A percentile compares a stretch with the other conserved stretches of the same genome.
These are phyloP conservation scores for Novumbra hubbsi DNA, from an alignment of 2,797 vertebrate species.

Conservation along the genomic window DNA sequence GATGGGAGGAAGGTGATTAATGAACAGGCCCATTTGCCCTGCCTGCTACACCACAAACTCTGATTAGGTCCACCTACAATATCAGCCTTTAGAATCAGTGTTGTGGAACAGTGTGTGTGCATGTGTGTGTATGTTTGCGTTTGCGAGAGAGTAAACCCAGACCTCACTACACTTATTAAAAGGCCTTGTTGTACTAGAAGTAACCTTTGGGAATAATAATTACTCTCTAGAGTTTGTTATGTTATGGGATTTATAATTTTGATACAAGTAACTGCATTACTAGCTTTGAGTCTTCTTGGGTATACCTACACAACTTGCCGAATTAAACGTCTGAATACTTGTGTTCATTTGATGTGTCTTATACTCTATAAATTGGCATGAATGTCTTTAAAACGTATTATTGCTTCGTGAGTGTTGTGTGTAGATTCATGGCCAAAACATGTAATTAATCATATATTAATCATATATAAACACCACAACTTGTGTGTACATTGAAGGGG, in stretches of 20 bases:
- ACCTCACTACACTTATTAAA: constrained; percentile 22
- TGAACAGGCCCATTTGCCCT: neutral
- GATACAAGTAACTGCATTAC: neutral
- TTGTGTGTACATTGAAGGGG: too few relatives aligned
- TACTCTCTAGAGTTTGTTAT: neutral
- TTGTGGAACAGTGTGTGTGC: neutral
- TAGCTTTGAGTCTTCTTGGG: too few relatives aligned
- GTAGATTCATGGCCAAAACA: too few relatives aligned
- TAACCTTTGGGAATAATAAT: neutral
- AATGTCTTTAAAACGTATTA: too few relatives aligned
- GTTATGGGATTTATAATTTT: neutral
- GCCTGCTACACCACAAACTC: neutral
- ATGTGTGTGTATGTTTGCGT: too few relatives aligned
- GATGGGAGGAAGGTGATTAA: neutral
- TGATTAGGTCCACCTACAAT: constrained; percentile 9
- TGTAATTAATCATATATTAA: too few relatives aligned
- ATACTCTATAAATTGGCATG: too few relatives aligned
- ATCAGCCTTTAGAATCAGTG: constrained; percentile 4
- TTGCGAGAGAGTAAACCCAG: neutral
- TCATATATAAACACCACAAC: too few relatives aligned
- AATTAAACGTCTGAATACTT: too few relatives aligned
- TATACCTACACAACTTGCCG: too few relatives aligned
- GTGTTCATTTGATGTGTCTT: too few relatives aligned
- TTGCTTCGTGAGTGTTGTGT: too few relatives aligned
- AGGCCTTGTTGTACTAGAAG: neutral